These are phyloP conservation scores for Rhyacichthys aspro DNA, from an alignment of 2,797 vertebrate species.

Conservation along the genomic window DNA sequence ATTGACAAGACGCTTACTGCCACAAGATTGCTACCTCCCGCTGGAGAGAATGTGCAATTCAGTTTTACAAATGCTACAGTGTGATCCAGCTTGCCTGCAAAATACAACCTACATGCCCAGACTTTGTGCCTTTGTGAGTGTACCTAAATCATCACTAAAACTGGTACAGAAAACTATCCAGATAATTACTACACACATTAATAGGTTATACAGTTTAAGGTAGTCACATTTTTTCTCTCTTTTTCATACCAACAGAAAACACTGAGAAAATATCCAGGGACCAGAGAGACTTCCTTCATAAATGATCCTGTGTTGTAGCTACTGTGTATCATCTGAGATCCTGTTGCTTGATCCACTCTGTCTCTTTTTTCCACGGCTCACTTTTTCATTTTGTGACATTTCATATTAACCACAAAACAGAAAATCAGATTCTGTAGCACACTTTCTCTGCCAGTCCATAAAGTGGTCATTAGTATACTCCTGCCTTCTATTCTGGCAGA, in stretches of 20 bases:
- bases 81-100: constrained; percentile 29
- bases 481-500: constrained; percentile 22
- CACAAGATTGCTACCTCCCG: constrained; percentile 31
- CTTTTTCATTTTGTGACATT: constrained; percentile 22
- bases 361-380: constrained; percentile 12
- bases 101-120: constrained; percentile 36
- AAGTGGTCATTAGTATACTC: constrained; percentile 34
- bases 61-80: constrained; percentile 39
- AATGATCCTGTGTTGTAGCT: neutral
- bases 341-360: neutral
- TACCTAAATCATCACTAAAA: too few relatives aligned
- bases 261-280: too few relatives aligned
- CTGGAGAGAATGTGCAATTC: constrained; percentile 41
- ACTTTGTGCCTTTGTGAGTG: constrained; percentile 19
- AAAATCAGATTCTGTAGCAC: constrained; percentile 37
- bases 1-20: constrained; percentile 26
- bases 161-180: too few relatives aligned
- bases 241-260: too few relatives aligned
- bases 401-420: constrained; percentile 31
- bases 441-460: constrained; percentile 37
- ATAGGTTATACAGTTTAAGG: too few relatives aligned
- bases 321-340: constrained; percentile 1
- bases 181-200: too few relatives aligned
- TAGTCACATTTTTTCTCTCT: too few relatives aligned
- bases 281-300: too few relatives aligned